Evolutionary conservation across 2,113 vertebrate genomes (phyloP).

Genomic region (Willisornis vidua): DNA sequence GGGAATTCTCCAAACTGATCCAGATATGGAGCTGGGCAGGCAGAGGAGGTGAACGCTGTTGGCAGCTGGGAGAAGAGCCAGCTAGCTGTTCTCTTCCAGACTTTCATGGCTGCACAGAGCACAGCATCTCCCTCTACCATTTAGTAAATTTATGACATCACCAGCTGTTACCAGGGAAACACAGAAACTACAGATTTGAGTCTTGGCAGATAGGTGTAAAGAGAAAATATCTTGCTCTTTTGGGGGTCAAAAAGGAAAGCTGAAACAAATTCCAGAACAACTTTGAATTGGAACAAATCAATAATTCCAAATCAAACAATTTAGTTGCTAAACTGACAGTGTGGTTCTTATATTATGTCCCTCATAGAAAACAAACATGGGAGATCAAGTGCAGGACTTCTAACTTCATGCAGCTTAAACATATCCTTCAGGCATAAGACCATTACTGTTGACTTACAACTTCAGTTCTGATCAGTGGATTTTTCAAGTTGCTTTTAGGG

Average conservation of each 20-base stretch:
- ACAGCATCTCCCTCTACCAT: neutral
- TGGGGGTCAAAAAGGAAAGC: neutral
- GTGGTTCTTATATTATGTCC: neutral
- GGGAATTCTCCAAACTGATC: neutral
- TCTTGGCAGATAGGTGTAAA: slow-evolving; percentile 24
- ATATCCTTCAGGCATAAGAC: neutral
- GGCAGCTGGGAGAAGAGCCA: neutral
- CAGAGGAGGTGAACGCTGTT: neutral
- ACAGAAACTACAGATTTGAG: slow-evolving; percentile 2
- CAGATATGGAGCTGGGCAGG: neutral
- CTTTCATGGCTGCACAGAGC: neutral
- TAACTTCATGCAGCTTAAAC: neutral
- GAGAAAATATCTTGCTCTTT: slow-evolving; percentile 19
- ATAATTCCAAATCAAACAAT: neutral
- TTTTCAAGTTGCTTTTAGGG: neutral
- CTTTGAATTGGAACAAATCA: neutral
- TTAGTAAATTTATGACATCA: slow-evolving; percentile 18
- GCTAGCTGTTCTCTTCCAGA: neutral
- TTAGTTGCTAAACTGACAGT: neutral
- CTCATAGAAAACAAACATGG: neutral
- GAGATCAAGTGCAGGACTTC: neutral
- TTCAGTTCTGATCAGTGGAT: neutral
- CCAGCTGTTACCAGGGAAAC: slow-evolving; percentile 53
- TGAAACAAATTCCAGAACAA: neutral
- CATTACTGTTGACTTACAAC: neutral